Evolutionary conservation across 2,113 vertebrate genomes (phyloP), one percentile per base, ranked within the genome.

Genomic region (Toxotes jaculatrix): DNA sequence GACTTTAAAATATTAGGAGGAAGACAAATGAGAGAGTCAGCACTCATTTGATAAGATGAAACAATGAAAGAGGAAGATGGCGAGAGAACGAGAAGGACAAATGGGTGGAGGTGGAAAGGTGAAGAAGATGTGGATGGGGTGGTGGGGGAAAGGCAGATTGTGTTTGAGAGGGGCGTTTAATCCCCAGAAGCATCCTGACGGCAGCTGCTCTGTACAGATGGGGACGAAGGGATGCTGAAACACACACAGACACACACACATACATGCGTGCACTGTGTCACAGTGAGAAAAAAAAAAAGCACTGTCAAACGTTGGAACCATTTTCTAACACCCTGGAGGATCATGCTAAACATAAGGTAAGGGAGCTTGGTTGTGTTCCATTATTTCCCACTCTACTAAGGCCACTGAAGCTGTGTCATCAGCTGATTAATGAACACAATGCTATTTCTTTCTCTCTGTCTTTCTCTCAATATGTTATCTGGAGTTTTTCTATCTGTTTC

Each of bases 171-270:
- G 83, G 77, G 72, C 71, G 73, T 91, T 90, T 90, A 91, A 92
- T 93, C 88, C 93, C 92, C 91, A 86, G 84, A 86, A 91, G 91
- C 89, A 91, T 93, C 86, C 74, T 85, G 86, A 84, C 77, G 62
- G 85, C 92, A 91, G 90, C 88, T 91, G 90, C 83, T 90, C 80
- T 38, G 75, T 93, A 79, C 92, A 93, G 90, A 92, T 90, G 91
- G 87, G 89, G 86, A 89, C 45, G 74, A 66, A 85, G 67, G 53
- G 83, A 86, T 75, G 78, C 60, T 59, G 56, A 74, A 63, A 71
- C 79, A 77, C 66, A 68, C 49, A 43, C 67, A 51, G 51, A 65
- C 49, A 51, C 51, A 49, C 34, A 49, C 60, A 36, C 32, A 49
- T 16, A 59, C 53, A 62, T n/a, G n/a, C 43, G 53, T 12, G 6